Percentiles rank a stretch among this genome's conserved stretches.
Conservation (phyloP, 1,140 invertebrate species). For the Phenacoccus solenopsis region DNA sequence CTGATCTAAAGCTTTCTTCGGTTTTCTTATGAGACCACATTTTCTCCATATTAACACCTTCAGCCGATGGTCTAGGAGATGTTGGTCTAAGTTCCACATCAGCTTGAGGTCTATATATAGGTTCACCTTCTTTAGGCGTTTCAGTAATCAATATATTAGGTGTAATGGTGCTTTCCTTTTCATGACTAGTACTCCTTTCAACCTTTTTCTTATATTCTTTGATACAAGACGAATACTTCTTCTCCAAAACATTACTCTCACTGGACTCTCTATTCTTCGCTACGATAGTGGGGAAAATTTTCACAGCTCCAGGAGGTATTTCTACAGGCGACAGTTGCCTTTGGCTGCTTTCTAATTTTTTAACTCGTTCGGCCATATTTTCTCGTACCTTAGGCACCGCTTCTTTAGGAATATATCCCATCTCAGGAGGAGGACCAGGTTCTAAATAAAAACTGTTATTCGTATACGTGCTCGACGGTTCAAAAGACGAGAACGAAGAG, state of each 20-base stretch:
- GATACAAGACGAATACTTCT: constrained; percentile 10
- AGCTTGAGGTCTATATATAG: constrained; percentile 33
- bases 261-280: constrained; percentile 14
- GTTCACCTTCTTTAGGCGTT: constrained; percentile 21
- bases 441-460: constrained; percentile 45
- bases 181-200: neutral
- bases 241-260: constrained; percentile 18
- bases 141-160: neutral
- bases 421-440: constrained; percentile 59
- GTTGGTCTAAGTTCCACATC: constrained; percentile 25
- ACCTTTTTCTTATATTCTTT: constrained; percentile 8
- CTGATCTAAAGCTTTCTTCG: neutral
- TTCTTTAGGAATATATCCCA: constrained; percentile 46
- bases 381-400: constrained; percentile 33
- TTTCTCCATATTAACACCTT: constrained; percentile 48
- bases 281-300: constrained; percentile 39
- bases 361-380: constrained; percentile 45
- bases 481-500: neutral
- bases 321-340: constrained; percentile 41
- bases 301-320: constrained; percentile 47
- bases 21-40: constrained; percentile 35
- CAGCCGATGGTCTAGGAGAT: constrained; percentile 41
- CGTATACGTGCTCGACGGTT: constrained; percentile 26
- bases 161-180: neutral
- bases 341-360: constrained; percentile 47